These are phyloP conservation scores for Muraenolepis orangiensis DNA, from an alignment of 2,797 vertebrate species.

Conservation along the genomic window DNA sequence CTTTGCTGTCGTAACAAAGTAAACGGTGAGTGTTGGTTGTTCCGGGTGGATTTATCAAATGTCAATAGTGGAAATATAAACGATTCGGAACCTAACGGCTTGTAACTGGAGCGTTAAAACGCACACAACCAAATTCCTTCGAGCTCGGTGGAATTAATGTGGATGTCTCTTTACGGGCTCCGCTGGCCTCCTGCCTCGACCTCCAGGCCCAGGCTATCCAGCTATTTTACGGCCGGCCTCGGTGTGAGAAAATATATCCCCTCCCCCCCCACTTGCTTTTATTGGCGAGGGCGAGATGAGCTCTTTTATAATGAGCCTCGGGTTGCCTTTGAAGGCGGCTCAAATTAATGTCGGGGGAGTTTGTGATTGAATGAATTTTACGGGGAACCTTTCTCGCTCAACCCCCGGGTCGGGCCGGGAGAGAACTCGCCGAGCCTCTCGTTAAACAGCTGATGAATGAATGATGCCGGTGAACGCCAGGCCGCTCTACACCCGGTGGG, in stretches of 20 bases:
- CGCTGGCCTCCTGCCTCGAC: conserved; percentile 33
- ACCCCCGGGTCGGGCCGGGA: conserved; percentile 33
- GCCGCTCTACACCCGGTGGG: conserved; percentile 71
- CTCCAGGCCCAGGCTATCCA: conserved; percentile 43
- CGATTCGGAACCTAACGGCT: not conserved
- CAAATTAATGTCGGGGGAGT: conserved; percentile 51
- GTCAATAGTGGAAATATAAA: not conserved
- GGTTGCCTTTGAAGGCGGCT: conserved; percentile 62
- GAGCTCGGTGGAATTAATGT: conserved; percentile 16
- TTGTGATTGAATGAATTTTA: conserved; percentile 58
- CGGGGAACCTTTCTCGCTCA: conserved; percentile 40
- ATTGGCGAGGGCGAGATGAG: conserved; percentile 57
- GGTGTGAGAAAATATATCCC: conserved; percentile 54
- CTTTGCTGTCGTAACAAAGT: not conserved
- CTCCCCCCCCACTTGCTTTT: too few species aligned
- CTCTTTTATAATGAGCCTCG: conserved; percentile 61
- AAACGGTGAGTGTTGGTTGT: not conserved
- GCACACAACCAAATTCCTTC: not conserved
- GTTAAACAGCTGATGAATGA: conserved; percentile 71
- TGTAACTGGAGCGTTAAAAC: not conserved
- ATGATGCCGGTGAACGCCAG: conserved; percentile 63
- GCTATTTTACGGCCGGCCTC: conserved; percentile 60
- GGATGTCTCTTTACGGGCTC: conserved; percentile 30
- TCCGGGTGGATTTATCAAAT: not conserved
- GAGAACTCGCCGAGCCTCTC: conserved; percentile 53